phyloP scores from a whole-genome alignment of 2,113 vertebrate genomes.

The Illadopsis cleaveri region DNA sequence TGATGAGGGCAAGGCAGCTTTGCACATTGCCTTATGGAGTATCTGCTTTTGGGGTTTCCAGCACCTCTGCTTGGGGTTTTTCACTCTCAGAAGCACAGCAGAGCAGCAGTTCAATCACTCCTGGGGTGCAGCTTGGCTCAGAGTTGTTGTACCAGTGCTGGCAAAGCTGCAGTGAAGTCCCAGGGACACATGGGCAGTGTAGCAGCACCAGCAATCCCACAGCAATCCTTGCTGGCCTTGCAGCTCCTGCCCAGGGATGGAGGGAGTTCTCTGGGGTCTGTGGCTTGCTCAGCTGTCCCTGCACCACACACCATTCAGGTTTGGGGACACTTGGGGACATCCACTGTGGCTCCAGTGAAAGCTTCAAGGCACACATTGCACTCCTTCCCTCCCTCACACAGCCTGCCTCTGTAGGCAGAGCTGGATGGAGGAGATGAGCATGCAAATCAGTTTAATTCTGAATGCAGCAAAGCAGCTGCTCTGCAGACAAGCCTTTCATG shows the following conservation, averaged over 20 bases:
- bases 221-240: accelerated
- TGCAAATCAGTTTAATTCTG: not conserved
- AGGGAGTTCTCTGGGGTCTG: accelerated
- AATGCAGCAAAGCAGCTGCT: not conserved
- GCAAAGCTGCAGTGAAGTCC: not conserved
- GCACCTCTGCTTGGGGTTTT: not conserved
- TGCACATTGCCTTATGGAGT: accelerated
- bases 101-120: not conserved
- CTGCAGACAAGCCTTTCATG: not conserved
- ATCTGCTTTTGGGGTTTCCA: not conserved
- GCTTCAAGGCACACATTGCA: accelerated
- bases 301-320: accelerated
- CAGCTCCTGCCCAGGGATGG: not conserved
- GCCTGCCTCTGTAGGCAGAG: not conserved
- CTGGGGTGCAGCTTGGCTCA: not conserved
- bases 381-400: not conserved
- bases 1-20: accelerated
- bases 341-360: not conserved
- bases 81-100: not conserved
- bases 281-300: not conserved
- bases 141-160: accelerated
- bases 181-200: accelerated
- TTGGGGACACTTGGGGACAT: not conserved
- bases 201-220: not conserved
- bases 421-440: not conserved